phyloP scores from a whole-genome alignment of 1,140 invertebrate genomes.

The Drosophila ironensis region DNA sequence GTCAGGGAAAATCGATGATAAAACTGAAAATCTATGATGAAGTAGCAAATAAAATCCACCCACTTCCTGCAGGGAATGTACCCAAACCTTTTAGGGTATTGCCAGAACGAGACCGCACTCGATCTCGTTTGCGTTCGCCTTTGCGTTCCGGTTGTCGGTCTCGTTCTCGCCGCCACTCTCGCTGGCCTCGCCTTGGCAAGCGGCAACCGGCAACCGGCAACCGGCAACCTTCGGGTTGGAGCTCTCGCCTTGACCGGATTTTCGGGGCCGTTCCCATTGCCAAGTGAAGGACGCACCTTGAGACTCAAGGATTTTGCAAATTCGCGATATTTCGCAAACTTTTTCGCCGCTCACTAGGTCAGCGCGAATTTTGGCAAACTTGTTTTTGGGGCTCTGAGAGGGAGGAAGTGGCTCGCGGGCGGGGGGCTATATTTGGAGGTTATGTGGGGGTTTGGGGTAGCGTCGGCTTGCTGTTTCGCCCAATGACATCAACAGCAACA shows the following conservation, averaged over 20 bases:
- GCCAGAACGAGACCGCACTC: no score
- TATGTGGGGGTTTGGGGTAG: no score
- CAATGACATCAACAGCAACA: no score
- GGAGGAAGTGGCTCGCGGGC: conserved; percentile 5
- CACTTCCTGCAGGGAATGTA: no score
- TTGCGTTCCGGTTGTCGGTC: conserved; percentile 12
- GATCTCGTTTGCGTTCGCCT: no score
- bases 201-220: no score
- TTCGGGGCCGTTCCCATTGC: conserved; percentile 60
- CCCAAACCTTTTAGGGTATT: no score
- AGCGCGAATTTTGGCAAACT: conserved; percentile 53
- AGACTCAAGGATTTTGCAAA: conserved; percentile 73
- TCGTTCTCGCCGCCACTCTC: conserved; percentile 30
- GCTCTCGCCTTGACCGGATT: conserved; percentile 74
- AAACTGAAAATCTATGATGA: no score
- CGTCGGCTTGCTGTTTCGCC: no score
- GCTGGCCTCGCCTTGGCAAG: conserved; percentile 18
- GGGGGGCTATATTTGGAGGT: no score
- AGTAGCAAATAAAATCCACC: no score
- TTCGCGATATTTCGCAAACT: conserved; percentile 73
- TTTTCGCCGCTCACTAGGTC: conserved; percentile 60
- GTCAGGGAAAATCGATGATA: no score
- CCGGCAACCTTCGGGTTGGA: conserved; percentile 37
- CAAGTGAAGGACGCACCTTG: conserved; percentile 79
- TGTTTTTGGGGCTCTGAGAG: neutral